These are phyloP conservation scores for Drosophila leonis DNA, from an alignment of 2,888 invertebrate species.

Conservation along the genomic window DNA sequence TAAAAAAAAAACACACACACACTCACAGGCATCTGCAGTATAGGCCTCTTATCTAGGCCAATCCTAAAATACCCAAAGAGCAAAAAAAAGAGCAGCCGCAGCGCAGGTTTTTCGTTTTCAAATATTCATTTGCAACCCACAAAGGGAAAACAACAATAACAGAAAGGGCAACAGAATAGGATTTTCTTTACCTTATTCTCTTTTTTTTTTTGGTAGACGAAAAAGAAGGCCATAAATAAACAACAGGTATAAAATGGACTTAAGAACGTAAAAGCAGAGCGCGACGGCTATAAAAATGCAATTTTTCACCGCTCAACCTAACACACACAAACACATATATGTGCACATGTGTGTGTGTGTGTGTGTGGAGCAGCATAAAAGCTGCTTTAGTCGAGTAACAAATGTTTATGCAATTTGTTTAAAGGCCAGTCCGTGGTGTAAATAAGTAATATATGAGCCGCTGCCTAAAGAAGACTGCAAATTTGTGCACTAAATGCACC, in stretches of 20 bases:
- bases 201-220: slow-evolving; percentile 4
- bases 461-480: slow-evolving; percentile 32
- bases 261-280: slow-evolving; percentile 57
- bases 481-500: slow-evolving; percentile 41
- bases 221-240: slow-evolving; percentile 67
- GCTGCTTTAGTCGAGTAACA: slow-evolving; percentile 63
- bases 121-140: slow-evolving; percentile 39
- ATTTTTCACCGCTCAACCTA: slow-evolving; percentile 41
- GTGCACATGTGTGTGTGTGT: slow-evolving; percentile 17
- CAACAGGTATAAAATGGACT: slow-evolving; percentile 68
- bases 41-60: slow-evolving; percentile 11
- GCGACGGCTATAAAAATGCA: slow-evolving; percentile 64
- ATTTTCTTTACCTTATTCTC: neutral
- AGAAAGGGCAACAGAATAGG: slow-evolving; percentile 21
- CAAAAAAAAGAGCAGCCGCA: slow-evolving; percentile 2
- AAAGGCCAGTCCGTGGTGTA: slow-evolving; percentile 38
- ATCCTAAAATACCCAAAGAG: slow-evolving; percentile 16
- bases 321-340: slow-evolving; percentile 8
- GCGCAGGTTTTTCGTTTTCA: slow-evolving; percentile 34
- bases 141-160: slow-evolving; percentile 12
- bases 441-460: slow-evolving; percentile 46
- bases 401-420: slow-evolving; percentile 75
- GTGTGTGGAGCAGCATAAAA: slow-evolving; percentile 46
- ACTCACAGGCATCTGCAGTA: neutral
- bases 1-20: slow-evolving; percentile 10